Evolutionary conservation across 2,888 invertebrate genomes (phyloP).

Genomic region (Actias luna): DNA sequence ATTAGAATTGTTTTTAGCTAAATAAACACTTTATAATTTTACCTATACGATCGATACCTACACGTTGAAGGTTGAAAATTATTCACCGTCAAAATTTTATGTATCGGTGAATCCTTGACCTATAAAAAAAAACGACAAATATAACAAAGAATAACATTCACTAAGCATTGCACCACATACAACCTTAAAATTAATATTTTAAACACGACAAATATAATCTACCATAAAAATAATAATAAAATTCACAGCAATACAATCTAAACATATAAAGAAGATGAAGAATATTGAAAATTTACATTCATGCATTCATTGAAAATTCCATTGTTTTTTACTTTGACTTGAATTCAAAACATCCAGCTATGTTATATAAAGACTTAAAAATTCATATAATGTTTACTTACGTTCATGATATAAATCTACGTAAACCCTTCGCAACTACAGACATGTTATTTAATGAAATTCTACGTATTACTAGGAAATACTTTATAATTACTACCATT

Average conservation of each 20-base stretch:
- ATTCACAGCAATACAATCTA: not conserved
- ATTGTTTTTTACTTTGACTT: too few species aligned
- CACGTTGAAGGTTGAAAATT: not conserved
- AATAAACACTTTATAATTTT: not conserved
- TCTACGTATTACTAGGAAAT: too few species aligned
- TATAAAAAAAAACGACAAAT: not conserved
- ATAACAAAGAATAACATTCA: constrained; percentile 6
- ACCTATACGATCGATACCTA: not conserved
- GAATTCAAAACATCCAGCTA: not conserved
- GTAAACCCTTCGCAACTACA: too few species aligned
- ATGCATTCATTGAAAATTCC: too few species aligned
- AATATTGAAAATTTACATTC: too few species aligned
- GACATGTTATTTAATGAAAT: too few species aligned
- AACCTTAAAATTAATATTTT: not conserved
- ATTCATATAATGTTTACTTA: too few species aligned
- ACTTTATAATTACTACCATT: too few species aligned
- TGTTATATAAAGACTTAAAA: too few species aligned
- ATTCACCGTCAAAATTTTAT: not conserved
- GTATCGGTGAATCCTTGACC: not conserved
- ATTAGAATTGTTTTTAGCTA: too few species aligned
- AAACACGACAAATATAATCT: not conserved
- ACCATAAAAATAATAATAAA: not conserved
- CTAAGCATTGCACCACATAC: constrained; percentile 1
- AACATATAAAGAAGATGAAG: too few species aligned
- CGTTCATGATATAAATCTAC: too few species aligned